Evolutionary conservation across 1,140 invertebrate genomes (phyloP).

Genomic region (Cecropterus lyciades): DNA sequence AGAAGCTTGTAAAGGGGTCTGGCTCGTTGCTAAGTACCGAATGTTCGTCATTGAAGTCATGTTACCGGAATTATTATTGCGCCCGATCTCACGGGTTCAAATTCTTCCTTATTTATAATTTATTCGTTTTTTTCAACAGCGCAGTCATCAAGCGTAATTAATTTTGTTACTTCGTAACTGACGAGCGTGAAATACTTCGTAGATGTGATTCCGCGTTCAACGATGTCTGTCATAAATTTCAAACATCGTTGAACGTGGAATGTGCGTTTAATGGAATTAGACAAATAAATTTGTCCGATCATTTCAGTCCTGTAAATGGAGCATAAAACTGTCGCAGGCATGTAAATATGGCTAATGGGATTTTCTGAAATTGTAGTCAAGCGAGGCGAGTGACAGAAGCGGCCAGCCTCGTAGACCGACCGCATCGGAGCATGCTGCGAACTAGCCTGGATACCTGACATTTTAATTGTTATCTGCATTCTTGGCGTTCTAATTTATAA

Average conservation of each 20-base stretch:
- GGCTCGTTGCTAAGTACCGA: constrained; percentile 72
- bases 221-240: constrained; percentile 61
- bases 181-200: constrained; percentile 49
- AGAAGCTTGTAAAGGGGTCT: constrained; percentile 78
- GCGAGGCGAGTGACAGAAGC: constrained; percentile 46
- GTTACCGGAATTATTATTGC: constrained; percentile 68
- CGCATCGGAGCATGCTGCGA: constrained; percentile 63
- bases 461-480: constrained; percentile 68
- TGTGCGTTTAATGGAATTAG: constrained; percentile 51
- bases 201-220: no score
- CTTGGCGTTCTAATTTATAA: constrained; percentile 54
- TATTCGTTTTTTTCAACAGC: constrained; percentile 48
- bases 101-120: constrained; percentile 70
- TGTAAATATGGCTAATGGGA: constrained; percentile 63
- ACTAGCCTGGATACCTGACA: constrained; percentile 60
- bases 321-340: constrained; percentile 67
- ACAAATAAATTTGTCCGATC: constrained; percentile 75
- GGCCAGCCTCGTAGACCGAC: constrained; percentile 51
- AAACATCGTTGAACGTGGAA: constrained; percentile 51
- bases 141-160: constrained; percentile 20
- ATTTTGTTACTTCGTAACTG: constrained; percentile 46
- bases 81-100: constrained; percentile 52
- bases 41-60: constrained; percentile 66
- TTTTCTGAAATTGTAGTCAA: constrained; percentile 65
- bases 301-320: constrained; percentile 73